These are phyloP conservation scores for Thymelicus acteon DNA, from an alignment of 2,888 invertebrate species.

Conservation along the genomic window DNA sequence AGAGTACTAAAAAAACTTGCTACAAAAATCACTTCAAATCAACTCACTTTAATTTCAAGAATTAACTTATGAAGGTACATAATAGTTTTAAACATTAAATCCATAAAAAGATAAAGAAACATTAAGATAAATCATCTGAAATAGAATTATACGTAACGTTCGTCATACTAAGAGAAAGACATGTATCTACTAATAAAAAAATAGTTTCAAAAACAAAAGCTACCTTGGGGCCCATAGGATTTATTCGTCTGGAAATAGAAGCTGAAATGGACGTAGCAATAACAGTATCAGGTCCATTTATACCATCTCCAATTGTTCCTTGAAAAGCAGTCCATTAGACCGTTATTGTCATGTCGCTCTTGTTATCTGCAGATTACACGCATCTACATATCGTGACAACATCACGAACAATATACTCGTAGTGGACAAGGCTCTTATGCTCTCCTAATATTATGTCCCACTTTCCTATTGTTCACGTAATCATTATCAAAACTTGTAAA, in stretches of 20 bases:
- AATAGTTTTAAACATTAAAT: no score
- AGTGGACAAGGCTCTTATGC: neutral
- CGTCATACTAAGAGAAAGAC: no score
- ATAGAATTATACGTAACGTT: neutral
- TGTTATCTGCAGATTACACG: conserved; percentile 8
- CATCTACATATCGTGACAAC: conserved; percentile 5
- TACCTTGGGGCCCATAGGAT: neutral
- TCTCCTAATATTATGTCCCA: neutral
- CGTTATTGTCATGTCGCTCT: conserved; percentile 22
- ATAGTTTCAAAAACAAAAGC: neutral
- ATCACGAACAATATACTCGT: neutral
- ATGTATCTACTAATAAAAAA: neutral
- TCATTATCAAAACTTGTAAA: no score
- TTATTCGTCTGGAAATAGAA: neutral
- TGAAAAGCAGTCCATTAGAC: conserved; percentile 25
- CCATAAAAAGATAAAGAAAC: no score
- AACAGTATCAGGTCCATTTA: conserved; percentile 10
- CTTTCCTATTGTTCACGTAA: neutral
- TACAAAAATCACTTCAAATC: no score
- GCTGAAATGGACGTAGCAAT: neutral
- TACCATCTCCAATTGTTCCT: conserved; percentile 14
- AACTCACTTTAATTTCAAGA: no score
- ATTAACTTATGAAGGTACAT: no score
- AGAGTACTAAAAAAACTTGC: no score
- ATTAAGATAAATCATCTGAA: no score